Conservation (phyloP, 2,888 invertebrate species). For the Caenorhabditis sulstoni region DNA sequence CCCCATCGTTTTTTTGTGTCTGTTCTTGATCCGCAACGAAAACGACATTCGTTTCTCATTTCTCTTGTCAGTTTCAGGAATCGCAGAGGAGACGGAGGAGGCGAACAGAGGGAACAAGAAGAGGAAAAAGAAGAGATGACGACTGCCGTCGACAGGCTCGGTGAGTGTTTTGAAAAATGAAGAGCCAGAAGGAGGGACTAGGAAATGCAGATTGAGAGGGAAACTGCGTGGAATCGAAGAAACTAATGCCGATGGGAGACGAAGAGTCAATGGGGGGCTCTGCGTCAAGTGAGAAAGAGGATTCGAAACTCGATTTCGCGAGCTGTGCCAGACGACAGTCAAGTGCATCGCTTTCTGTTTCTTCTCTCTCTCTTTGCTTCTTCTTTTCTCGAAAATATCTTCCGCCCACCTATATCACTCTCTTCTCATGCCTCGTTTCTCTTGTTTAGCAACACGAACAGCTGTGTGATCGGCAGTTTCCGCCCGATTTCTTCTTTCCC, state of each 20-base stretch:
- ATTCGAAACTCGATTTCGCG: too few species aligned
- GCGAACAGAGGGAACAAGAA: constrained; percentile 6
- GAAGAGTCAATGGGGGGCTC: too few species aligned
- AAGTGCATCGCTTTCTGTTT: too few species aligned
- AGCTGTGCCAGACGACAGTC: too few species aligned
- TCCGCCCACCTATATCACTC: constrained; percentile 43
- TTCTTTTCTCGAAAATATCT: constrained; percentile 25
- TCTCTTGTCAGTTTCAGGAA: constrained; percentile 15
- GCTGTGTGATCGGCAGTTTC: constrained; percentile 20
- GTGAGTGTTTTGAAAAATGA: constrained; percentile 19
- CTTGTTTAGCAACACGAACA: constrained; percentile 58
- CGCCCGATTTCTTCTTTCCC: too few species aligned
- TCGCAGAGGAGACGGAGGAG: neutral
- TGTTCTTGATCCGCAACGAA: neutral
- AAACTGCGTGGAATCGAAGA: too few species aligned
- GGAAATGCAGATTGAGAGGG: too few species aligned
- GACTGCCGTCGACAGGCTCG: constrained; percentile 44
- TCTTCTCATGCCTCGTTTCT: constrained; percentile 22
- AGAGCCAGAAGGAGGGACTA: neutral
- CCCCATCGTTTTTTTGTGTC: constrained; percentile 12
- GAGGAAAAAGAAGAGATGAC: constrained; percentile 10
- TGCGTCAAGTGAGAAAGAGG: too few species aligned
- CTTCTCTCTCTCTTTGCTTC: neutral
- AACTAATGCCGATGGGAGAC: too few species aligned
- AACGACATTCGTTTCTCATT: neutral